A percentile compares a stretch with the other conserved stretches of the same genome.
phyloP scores from a whole-genome alignment of 2,888 invertebrate species.

The Prostheceraeus crozeri region DNA sequence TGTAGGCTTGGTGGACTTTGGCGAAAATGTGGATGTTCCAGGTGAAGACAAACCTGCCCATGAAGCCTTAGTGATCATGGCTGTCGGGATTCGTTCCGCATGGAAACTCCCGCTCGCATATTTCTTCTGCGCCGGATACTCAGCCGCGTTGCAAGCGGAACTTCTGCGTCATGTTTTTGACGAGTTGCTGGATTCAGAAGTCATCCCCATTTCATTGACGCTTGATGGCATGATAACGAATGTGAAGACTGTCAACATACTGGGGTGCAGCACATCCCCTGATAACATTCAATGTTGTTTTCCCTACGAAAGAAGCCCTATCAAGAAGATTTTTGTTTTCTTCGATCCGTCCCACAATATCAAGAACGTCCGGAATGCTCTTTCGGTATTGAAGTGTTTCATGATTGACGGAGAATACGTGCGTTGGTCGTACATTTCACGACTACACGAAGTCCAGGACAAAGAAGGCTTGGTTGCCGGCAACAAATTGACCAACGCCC shows the following conservation, averaged over 20 bases:
- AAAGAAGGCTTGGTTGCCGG: slow-evolving; percentile 36
- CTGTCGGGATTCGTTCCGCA: slow-evolving; percentile 18
- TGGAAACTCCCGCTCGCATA: slow-evolving; percentile 24
- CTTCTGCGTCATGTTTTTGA: not conserved
- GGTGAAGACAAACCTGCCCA: too few relatives aligned
- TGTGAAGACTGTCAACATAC: not conserved
- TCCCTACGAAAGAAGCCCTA: not conserved
- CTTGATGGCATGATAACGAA: not conserved
- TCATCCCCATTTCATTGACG: not conserved
- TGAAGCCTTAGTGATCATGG: slow-evolving; percentile 21
- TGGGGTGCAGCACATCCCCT: slow-evolving; percentile 1
- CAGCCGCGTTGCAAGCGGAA: slow-evolving; percentile 1
- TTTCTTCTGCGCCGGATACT: not conserved
- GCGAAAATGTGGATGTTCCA: too few relatives aligned
- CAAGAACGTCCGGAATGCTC: slow-evolving; percentile 37
- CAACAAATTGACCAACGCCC: slow-evolving; percentile 37
- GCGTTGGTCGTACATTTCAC: slow-evolving; percentile 35
- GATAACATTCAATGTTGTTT: not conserved
- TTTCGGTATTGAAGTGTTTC: slow-evolving; percentile 10
- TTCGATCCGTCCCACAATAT: slow-evolving; percentile 40
- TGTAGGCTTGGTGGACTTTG: slow-evolving; percentile 1
- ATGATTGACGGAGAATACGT: not conserved
- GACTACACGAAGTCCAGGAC: slow-evolving; percentile 32
- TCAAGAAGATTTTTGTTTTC: slow-evolving; percentile 31
- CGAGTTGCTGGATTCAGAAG: not conserved